Conservation (phyloP, 2,888 invertebrate genomes). For the Stictocephala bisonia region DNA sequence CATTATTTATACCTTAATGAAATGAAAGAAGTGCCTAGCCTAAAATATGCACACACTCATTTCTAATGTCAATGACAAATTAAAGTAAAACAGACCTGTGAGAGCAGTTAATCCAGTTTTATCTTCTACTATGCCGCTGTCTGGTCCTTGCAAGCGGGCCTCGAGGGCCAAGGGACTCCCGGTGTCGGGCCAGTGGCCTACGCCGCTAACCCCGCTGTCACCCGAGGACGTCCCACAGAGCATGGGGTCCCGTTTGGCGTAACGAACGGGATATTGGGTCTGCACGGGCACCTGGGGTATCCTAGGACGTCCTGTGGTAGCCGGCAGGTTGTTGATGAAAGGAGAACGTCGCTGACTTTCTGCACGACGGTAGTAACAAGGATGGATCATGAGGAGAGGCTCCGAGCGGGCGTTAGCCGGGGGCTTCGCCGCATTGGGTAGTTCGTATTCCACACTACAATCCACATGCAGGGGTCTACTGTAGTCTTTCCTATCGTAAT, state of each 20-base stretch:
- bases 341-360: conserved; percentile 85
- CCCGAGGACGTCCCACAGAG: conserved; percentile 30
- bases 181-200: conserved; percentile 41
- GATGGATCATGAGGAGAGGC: conserved; percentile 90
- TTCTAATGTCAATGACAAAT: not conserved
- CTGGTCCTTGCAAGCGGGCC: conserved; percentile 31
- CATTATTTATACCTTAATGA: no score
- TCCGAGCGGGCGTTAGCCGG: conserved; percentile 85
- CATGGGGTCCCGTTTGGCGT: conserved; percentile 36
- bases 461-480: conserved; percentile 89
- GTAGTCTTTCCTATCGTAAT: conserved; percentile 74
- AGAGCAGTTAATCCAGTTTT: conserved; percentile 30
- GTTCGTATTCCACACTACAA: conserved; percentile 91
- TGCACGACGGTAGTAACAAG: conserved; percentile 88
- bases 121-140: conserved; percentile 42
- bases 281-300: not conserved
- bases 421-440: conserved; percentile 89
- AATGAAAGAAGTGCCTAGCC: no score
- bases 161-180: conserved; percentile 10
- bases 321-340: conserved; percentile 85
- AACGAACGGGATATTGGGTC: conserved; percentile 18
- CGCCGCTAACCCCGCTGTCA: conserved; percentile 35
- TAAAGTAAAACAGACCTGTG: not conserved
- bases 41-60: no score
- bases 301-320: conserved; percentile 63